Evolutionary conservation across 2,113 vertebrate genomes (phyloP).

Genomic region (Ploceus nigricollis): DNA sequence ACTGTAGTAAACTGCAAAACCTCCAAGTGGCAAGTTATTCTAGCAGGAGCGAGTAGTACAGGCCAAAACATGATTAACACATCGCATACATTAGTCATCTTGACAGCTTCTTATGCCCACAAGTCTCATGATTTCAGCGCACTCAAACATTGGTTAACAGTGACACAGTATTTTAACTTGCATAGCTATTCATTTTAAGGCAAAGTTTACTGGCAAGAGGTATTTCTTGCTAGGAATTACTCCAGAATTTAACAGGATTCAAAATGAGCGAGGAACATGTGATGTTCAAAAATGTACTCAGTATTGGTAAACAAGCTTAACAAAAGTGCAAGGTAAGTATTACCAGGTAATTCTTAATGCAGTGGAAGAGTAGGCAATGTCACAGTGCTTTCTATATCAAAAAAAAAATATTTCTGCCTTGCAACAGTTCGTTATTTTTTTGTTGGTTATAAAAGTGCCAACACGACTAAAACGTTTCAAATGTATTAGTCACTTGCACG

Average conservation of each 20-base stretch:
- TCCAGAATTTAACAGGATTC: not conserved
- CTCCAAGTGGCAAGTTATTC: not conserved
- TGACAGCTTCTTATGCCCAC: not conserved
- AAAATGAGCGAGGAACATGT: not conserved
- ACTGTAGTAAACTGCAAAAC: not conserved
- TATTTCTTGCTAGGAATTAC: not conserved
- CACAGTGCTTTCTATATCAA: not conserved
- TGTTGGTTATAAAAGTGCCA: not conserved
- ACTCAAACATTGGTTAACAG: not conserved
- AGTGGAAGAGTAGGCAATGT: fast-evolving
- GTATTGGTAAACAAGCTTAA: not conserved
- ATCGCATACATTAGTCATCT: not conserved
- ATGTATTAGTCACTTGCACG: not conserved
- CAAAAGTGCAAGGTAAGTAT: not conserved
- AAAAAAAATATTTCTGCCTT: not conserved
- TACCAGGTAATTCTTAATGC: not conserved
- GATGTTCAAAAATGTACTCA: not conserved
- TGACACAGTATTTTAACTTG: not conserved
- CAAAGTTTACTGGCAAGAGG: not conserved
- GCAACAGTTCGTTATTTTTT: not conserved
- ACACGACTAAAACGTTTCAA: not conserved
- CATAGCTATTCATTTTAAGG: not conserved
- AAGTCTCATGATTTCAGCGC: not conserved
- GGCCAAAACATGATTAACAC: not conserved
- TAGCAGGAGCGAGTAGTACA: not conserved